Base-by-base conservation (phyloP, 2,888 invertebrate species). In the Netelia fuscicornis region DNA sequence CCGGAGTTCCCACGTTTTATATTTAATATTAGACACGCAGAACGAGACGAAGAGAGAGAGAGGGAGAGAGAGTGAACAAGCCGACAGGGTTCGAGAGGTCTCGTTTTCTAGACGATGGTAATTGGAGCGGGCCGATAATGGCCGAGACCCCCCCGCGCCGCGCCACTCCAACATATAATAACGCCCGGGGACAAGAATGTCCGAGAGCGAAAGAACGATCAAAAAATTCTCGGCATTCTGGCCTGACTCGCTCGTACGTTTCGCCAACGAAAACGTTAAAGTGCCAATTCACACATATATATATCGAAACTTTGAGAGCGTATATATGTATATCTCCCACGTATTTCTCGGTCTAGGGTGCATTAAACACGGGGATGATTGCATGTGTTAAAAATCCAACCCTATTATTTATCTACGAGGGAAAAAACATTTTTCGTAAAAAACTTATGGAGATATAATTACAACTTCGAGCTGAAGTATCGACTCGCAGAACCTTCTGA, bases 41-140 rank as follows among this genome's bases (percentile, higher is more conserved):
- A 52, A 17, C 42, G 20, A 62, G 42, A 65, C 20, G 44, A 52
- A 65, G 20, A 52, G 23, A 65, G 42, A 37, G 44, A 52, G 52
- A 58, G 23, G 2, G 17, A 84, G 87, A 84, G 86, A 85, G 80
- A 87, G 88, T 83, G 56, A 88, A 84, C 62, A 71, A 85, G 87
- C 79, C 86, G 83, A 86, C 80, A 85, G 78, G 83, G 65, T 76
- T 71, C 80, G 70, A 75, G 70, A 75, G 56, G 68, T 80, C 70
- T 80, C 80, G 83, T 75, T 83, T 75, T 78, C 68, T 80, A 80
- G 83, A 83, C 83, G 75, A 83, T 74, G 82, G 86, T 87, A 87
- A 87, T 87, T 87, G 87, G 84, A 81, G 82, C 83, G 81, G 80
- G 30, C 74, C 82, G 85, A 85, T 87, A 87, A 87, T 87, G 85